Percentiles rank a stretch among this genome's conserved stretches.
Evolutionary conservation across 2,113 vertebrate genomes (phyloP).

Genomic region (Takifugu bimaculatus): DNA sequence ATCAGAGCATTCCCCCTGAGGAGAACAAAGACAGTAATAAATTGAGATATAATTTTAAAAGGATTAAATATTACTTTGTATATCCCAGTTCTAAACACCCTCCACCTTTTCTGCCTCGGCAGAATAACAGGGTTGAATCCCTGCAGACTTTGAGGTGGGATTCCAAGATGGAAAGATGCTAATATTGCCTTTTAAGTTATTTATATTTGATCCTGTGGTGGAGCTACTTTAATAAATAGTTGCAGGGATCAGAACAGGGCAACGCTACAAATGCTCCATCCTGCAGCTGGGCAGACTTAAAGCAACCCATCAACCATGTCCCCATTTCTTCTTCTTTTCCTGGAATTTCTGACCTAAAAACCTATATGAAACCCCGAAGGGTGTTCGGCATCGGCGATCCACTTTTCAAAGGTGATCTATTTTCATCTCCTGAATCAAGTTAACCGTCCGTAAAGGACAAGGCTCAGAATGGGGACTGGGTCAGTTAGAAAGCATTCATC

Average conservation of each 20-base stretch:
- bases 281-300: constrained; percentile 9
- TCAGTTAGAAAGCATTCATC: too few relatives aligned
- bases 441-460: neutral
- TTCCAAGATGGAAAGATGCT: constrained; percentile 8
- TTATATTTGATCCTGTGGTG: constrained; percentile 18
- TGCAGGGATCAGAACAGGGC: neutral
- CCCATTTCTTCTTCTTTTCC: constrained; percentile 37
- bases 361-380: constrained; percentile 14
- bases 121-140: constrained; percentile 7
- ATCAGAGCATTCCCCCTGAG: neutral
- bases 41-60: neutral
- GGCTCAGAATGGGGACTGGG: too few relatives aligned
- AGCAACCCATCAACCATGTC: constrained; percentile 23
- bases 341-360: constrained; percentile 34
- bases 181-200: neutral
- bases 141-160: neutral
- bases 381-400: neutral
- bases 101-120: constrained; percentile 2
- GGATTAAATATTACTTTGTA: neutral
- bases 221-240: constrained; percentile 12
- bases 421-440: constrained; percentile 15
- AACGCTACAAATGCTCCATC: neutral
- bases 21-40: neutral
- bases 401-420: constrained; percentile 16
- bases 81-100: neutral